Evolutionary conservation across 2,797 vertebrate genomes (phyloP).

Genomic region (Vireo griseus): DNA sequence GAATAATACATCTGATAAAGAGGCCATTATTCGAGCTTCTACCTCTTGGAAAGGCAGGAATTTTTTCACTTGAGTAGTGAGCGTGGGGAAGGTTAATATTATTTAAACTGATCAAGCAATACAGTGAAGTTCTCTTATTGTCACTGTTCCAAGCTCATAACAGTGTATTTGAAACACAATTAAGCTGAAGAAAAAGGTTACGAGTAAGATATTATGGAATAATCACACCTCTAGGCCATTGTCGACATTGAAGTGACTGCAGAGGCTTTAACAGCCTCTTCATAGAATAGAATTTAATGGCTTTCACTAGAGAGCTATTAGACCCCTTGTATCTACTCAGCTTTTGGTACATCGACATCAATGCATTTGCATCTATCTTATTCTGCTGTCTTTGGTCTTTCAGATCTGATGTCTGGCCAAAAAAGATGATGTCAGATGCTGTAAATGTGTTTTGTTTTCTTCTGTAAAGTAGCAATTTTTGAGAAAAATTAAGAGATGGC

Average conservation of each 20-base stretch:
- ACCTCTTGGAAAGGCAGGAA: neutral
- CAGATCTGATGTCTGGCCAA: neutral
- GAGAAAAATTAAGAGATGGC: neutral
- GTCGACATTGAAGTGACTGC: neutral
- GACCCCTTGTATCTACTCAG: neutral
- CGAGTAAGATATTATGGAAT: neutral
- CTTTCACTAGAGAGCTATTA: neutral
- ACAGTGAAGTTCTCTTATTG: neutral
- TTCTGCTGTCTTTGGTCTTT: neutral
- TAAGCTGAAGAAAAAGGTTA: neutral
- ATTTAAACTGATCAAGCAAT: neutral
- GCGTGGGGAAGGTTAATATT: neutral
- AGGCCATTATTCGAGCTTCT: neutral
- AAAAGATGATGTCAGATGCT: neutral
- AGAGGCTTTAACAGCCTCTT: neutral
- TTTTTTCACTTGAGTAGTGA: neutral
- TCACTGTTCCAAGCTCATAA: neutral
- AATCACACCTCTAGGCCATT: neutral
- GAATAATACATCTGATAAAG: neutral
- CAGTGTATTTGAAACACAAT: neutral
- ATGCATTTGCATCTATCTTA: neutral
- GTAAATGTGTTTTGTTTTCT: neutral
- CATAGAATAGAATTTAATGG: neutral
- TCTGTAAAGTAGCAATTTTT: neutral
- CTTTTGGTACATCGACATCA: neutral